Percentiles rank a stretch among this genome's conserved stretches.
Evolutionary conservation across 2,113 vertebrate genomes (phyloP).

Genomic region (Aegithalos caudatus): DNA sequence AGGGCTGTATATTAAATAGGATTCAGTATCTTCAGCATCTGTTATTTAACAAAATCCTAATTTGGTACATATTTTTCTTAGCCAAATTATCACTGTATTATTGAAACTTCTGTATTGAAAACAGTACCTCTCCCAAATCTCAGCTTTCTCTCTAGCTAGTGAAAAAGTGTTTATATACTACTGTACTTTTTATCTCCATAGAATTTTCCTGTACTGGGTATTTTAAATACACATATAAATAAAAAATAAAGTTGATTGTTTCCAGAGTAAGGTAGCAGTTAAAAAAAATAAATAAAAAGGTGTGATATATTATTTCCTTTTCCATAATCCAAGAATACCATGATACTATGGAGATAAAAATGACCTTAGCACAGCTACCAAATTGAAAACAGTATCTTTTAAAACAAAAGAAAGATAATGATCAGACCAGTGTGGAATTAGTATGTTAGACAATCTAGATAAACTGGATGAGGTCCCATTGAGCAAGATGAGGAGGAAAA

Average conservation of each 20-base stretch:
- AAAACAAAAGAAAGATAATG: background rate
- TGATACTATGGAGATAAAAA: background rate
- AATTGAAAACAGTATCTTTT: background rate
- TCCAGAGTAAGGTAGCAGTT: background rate
- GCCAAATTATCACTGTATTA: background rate
- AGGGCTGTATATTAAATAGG: background rate
- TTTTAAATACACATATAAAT: background rate
- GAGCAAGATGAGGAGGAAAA: background rate
- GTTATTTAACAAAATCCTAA: background rate
- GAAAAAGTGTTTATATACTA: background rate
- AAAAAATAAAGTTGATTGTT: background rate
- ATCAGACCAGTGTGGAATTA: background rate
- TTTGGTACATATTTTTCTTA: background rate
- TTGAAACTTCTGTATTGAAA: background rate
- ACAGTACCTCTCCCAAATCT: background rate
- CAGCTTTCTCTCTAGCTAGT: background rate
- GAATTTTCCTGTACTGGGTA: background rate
- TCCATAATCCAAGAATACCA: background rate
- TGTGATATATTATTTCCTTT: background rate
- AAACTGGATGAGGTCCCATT: background rate
- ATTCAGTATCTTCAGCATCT: background rate
- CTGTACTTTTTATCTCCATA: background rate
- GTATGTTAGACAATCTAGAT: background rate
- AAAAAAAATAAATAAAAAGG: background rate
- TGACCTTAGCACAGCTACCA: background rate